Percentiles rank a stretch among this genome's conserved stretches.
phyloP scores from a whole-genome alignment of 2,797 vertebrate species.

The Moxostoma hubbsi region DNA sequence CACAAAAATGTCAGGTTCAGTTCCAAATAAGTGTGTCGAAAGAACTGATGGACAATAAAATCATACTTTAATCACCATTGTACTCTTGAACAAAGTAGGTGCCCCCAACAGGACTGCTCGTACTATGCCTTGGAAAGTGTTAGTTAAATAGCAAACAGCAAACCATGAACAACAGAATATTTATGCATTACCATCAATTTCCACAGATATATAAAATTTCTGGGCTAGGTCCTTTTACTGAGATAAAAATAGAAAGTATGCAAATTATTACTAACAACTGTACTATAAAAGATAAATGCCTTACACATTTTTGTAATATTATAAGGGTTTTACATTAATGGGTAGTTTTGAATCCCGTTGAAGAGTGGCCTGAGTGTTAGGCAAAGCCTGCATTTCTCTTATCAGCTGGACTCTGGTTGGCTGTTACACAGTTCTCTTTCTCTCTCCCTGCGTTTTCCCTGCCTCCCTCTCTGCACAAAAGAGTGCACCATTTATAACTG shows the following conservation, averaged over 20 bases:
- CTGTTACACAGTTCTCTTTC: background rate
- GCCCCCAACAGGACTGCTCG: background rate
- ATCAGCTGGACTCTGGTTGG: constrained; percentile 14
- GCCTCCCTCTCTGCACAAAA: constrained; percentile 1
- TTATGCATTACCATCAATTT: background rate
- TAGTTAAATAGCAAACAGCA: background rate
- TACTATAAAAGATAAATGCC: background rate
- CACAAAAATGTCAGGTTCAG: background rate
- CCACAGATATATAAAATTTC: constrained; percentile 20
- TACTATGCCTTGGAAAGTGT: background rate
- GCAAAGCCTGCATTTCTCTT: constrained; percentile 36
- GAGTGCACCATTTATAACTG: constrained; percentile 10
- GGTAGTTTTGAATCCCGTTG: background rate
- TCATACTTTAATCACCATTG: background rate
- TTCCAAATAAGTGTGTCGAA: background rate
- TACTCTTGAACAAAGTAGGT: background rate
- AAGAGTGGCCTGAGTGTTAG: constrained; percentile 13
- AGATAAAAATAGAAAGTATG: constrained; percentile 23
- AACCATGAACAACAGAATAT: background rate
- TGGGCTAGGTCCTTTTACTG: background rate
- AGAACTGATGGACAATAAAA: background rate
- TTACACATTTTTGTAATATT: background rate
- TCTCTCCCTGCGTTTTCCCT: background rate
- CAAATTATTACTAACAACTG: background rate
- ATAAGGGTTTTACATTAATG: constrained; percentile 1